Evolutionary conservation across 2,113 vertebrate species (phyloP).

Genomic region (Turnix velox): DNA sequence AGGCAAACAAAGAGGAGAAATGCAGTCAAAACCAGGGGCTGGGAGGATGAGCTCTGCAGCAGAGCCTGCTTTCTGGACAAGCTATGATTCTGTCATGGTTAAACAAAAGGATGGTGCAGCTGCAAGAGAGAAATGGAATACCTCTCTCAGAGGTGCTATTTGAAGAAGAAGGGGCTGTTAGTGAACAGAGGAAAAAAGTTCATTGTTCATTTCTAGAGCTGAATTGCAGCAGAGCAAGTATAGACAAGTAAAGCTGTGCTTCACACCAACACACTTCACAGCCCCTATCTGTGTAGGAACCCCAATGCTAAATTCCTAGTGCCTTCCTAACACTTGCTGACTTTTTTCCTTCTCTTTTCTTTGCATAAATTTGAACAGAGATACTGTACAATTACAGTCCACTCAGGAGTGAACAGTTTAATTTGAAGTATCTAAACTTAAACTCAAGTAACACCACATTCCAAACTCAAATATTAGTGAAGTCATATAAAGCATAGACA

Average conservation of each 20-base stretch:
- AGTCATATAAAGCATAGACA: not conserved
- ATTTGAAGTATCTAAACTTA: not conserved
- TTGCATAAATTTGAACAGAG: not conserved
- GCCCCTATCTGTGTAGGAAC: not conserved
- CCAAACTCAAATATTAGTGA: not conserved
- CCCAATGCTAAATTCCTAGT: not conserved
- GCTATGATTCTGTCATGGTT: rapidly evolving
- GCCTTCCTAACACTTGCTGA: not conserved
- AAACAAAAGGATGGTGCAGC: not conserved
- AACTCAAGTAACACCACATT: not conserved
- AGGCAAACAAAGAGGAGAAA: rapidly evolving
- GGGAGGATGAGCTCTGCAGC: not conserved
- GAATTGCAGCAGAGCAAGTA: not conserved
- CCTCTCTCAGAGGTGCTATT: not conserved
- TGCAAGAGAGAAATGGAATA: not conserved
- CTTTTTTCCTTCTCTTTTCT: not conserved
- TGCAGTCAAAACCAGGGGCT: not conserved
- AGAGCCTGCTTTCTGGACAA: not conserved
- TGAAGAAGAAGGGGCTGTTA: not conserved
- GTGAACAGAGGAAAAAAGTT: not conserved
- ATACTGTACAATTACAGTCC: not conserved
- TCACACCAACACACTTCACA: not conserved
- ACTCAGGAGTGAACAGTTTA: not conserved
- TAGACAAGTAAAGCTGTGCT: not conserved
- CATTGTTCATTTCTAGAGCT: not conserved